Evolutionary conservation across 2,888 invertebrate genomes (phyloP).

Genomic region (Macrophya annulata): DNA sequence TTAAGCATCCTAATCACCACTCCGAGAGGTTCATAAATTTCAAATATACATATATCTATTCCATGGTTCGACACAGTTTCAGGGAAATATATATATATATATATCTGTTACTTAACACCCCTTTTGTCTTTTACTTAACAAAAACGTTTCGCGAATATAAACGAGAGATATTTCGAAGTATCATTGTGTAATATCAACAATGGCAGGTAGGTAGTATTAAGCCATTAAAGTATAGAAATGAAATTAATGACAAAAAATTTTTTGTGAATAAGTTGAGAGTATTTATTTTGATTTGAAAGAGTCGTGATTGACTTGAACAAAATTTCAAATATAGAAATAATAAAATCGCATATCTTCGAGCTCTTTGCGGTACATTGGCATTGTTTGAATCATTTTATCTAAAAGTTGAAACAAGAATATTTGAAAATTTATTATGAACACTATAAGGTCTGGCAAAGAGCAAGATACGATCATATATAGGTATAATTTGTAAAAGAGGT

Average conservation of each 20-base stretch:
- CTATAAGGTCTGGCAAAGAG: not conserved
- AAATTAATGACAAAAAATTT: not conserved
- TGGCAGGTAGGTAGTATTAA: not conserved
- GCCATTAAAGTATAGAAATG: not conserved
- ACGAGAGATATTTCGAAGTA: not conserved
- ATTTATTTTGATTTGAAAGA: not conserved
- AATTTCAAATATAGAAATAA: not conserved
- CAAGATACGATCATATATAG: too few relatives aligned
- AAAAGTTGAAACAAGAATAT: not conserved
- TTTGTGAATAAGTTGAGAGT: not conserved
- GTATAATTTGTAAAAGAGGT: not conserved
- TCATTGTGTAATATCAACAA: not conserved
- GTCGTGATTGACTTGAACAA: not conserved
- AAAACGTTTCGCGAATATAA: not conserved
- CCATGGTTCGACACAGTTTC: not conserved
- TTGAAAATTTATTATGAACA: not conserved
- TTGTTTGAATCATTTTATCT: not conserved
- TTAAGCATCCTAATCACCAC: not conserved
- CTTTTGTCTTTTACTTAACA: not conserved
- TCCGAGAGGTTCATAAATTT: slow-evolving; percentile 6
- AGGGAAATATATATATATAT: not conserved
- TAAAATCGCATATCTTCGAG: not conserved
- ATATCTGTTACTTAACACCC: slow-evolving; percentile 20
- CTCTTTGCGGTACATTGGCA: not conserved
- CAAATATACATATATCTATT: not conserved